Percentiles rank a stretch among this genome's conserved stretches.
phyloP scores from a whole-genome alignment of 2,797 vertebrate genomes.

The Rhynchotus rufescens region DNA sequence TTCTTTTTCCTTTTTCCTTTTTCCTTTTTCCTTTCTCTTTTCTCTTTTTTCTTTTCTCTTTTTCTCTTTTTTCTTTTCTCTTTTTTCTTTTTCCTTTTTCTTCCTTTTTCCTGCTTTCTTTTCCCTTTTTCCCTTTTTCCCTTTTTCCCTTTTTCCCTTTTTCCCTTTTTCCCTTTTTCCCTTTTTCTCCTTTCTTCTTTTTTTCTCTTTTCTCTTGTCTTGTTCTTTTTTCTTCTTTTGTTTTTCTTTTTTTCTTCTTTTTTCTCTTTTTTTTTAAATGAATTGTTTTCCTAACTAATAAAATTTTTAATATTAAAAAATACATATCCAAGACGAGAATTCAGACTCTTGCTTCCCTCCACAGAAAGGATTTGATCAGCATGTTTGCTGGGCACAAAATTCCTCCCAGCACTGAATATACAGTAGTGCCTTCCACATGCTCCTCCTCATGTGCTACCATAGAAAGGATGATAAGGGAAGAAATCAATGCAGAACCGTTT shows the following conservation, averaged over 20 bases:
- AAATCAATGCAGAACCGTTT: constrained; percentile 15
- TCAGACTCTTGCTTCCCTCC: neutral
- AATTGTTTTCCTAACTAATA: neutral
- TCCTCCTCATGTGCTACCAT: neutral
- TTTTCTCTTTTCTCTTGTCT: too few relatives aligned
- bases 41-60: neutral
- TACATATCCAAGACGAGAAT: neutral
- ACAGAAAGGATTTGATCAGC: neutral
- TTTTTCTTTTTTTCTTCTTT: neutral
- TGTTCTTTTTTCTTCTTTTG: too few relatives aligned
- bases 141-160: neutral
- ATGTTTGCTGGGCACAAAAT: neutral
- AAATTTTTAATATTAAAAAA: neutral
- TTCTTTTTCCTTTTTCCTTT: neutral
- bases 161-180: neutral
- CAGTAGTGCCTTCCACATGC: neutral
- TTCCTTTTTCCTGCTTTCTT: too few relatives aligned
- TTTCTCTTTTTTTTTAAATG: neutral
- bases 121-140: neutral
- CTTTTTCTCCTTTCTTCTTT: neutral
- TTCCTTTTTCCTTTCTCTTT: neutral
- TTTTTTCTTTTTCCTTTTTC: neutral
- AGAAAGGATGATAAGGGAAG: neutral
- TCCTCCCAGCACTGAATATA: neutral
- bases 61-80: neutral